Conservation (phyloP, 2,888 invertebrate genomes). For the Sinohyriopsis cumingii region DNA sequence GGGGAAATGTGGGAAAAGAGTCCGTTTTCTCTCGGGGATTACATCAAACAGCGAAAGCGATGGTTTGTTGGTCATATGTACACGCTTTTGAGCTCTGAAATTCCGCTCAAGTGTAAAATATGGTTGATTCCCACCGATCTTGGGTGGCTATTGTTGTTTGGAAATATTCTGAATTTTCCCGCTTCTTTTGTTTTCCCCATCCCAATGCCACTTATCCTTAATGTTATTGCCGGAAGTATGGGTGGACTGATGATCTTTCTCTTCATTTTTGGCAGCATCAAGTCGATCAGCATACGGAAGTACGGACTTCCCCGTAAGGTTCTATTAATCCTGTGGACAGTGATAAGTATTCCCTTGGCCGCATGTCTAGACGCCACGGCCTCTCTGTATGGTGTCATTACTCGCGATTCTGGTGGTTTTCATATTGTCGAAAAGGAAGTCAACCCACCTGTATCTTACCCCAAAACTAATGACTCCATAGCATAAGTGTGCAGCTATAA, state of each 20-base stretch:
- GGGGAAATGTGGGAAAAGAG: conserved; percentile 45
- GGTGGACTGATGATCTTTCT: conserved; percentile 38
- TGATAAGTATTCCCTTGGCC: conserved; percentile 33
- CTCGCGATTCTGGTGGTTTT: conserved; percentile 30
- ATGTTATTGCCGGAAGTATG: conserved; percentile 33
- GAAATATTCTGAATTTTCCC: conserved; percentile 36
- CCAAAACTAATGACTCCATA: too few relatives aligned
- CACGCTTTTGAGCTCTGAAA: conserved; percentile 28
- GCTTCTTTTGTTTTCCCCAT: conserved; percentile 34
- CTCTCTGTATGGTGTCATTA: conserved; percentile 36
- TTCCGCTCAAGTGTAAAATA: conserved; percentile 38
- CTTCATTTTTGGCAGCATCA: conserved; percentile 40
- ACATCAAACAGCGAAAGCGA: conserved; percentile 36
- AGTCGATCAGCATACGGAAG: conserved; percentile 36
- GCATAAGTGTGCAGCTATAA: too few relatives aligned
- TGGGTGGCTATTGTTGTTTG: conserved; percentile 35
- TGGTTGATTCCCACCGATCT: conserved; percentile 39
- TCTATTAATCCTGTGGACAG: conserved; percentile 27
- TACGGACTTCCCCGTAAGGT: conserved; percentile 28
- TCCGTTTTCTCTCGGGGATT: conserved; percentile 38
- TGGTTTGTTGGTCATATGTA: conserved; percentile 43
- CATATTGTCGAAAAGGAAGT: conserved; percentile 39
- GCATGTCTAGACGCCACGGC: conserved; percentile 37
- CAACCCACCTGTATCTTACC: neutral
- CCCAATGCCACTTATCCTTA: conserved; percentile 32